These are phyloP conservation scores for Diachrysia chrysitis DNA, from an alignment of 2,888 invertebrate species.

Conservation along the genomic window DNA sequence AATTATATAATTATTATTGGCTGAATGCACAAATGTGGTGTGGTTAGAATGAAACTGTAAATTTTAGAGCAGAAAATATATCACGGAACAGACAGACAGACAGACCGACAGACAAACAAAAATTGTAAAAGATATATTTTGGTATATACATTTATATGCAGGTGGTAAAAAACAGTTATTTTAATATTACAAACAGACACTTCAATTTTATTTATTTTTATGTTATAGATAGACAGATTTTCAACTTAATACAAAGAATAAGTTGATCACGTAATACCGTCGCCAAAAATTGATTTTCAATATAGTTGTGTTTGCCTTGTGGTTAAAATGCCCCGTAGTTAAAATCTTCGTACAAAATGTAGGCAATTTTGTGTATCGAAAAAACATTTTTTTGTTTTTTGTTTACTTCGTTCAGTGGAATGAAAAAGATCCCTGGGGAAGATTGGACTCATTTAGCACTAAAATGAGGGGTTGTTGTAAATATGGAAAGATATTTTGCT, in stretches of 20 bases:
- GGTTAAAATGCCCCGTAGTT: not conserved
- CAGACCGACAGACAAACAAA: too few relatives aligned
- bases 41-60: too few relatives aligned
- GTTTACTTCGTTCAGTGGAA: conserved; percentile 12
- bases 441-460: conserved; percentile 26
- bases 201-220: too few relatives aligned
- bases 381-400: conserved; percentile 27
- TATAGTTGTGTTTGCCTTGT: not conserved
- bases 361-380: conserved; percentile 30
- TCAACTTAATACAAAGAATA: not conserved
- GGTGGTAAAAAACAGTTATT: too few relatives aligned
- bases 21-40: not conserved
- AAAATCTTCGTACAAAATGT: conserved; percentile 23
- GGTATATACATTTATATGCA: too few relatives aligned
- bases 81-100: too few relatives aligned
- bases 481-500: not conserved
- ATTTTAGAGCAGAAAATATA: too few relatives aligned
- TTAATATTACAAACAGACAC: too few relatives aligned
- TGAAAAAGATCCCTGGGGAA: conserved; percentile 18
- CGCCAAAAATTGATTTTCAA: not conserved
- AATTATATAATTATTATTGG: not conserved
- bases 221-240: not conserved
- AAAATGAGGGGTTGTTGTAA: conserved; percentile 1
- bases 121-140: too few relatives aligned
- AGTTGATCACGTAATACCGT: not conserved